Conservation (phyloP, 2,888 invertebrate species). For the Invenusta paracnida region DNA sequence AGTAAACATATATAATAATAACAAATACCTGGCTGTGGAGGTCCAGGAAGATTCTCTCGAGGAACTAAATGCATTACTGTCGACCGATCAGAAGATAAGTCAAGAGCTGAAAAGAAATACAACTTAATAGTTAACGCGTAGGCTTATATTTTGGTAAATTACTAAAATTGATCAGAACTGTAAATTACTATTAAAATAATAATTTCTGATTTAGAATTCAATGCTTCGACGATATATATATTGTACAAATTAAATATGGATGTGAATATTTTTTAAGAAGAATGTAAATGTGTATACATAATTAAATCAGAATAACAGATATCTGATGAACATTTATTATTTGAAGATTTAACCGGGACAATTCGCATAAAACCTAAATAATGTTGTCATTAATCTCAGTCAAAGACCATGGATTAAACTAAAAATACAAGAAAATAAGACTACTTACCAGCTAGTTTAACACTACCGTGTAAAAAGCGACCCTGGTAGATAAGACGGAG, state of each 20-base stretch:
- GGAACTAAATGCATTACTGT: constrained; percentile 99
- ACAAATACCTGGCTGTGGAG: constrained; percentile 67
- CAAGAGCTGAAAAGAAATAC: constrained; percentile 69
- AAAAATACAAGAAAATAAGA: too few species aligned
- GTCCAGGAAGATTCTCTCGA: constrained; percentile 96
- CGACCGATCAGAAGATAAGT: constrained; percentile 90
- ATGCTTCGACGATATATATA: not conserved
- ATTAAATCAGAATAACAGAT: too few species aligned
- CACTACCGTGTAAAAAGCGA: constrained; percentile 96
- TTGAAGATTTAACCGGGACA: too few species aligned
- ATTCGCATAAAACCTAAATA: too few species aligned
- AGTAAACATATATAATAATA: too few species aligned
- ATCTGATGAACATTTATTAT: too few species aligned
- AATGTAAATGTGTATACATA: not conserved
- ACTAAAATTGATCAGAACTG: too few species aligned
- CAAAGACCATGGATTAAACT: too few species aligned
- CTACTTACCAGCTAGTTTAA: constrained; percentile 77
- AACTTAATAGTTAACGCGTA: constrained; percentile 25
- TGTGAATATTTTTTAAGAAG: not conserved
- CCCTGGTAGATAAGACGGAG: constrained; percentile 98
- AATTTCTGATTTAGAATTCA: too few species aligned
- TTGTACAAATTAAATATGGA: not conserved
- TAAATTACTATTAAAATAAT: too few species aligned
- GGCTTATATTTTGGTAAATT: too few species aligned
- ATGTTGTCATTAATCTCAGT: too few species aligned